Percentiles rank a stretch among this genome's conserved stretches.
Conservation (phyloP, 2,888 invertebrate species). For the Bugula neritina region DNA sequence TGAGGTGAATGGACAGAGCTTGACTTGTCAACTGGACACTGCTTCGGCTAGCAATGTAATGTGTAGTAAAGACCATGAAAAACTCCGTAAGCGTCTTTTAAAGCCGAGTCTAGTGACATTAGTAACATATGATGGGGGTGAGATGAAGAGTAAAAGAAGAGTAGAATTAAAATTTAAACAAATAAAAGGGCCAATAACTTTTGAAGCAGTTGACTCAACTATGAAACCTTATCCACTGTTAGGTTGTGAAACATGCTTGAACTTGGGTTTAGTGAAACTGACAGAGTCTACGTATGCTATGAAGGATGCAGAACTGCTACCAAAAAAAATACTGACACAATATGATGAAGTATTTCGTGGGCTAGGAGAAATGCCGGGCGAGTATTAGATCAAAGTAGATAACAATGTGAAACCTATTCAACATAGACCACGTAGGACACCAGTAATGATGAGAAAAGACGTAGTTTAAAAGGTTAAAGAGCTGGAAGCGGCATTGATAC, state of each 20-base stretch:
- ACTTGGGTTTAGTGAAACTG: background rate
- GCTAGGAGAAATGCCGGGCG: background rate
- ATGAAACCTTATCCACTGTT: background rate
- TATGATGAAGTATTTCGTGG: conserved; percentile 19
- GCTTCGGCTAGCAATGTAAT: conserved; percentile 10
- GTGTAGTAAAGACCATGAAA: background rate
- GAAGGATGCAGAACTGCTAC: background rate
- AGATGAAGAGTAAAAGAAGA: conserved; percentile 13
- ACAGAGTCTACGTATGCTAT: background rate
- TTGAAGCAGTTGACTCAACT: background rate
- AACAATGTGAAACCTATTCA: background rate
- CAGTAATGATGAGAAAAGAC: conserved; percentile 3
- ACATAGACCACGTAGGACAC: background rate
- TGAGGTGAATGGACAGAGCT: background rate
- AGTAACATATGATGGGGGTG: background rate
- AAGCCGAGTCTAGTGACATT: background rate
- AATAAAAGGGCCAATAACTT: background rate
- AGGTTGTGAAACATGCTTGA: background rate
- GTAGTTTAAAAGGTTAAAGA: conserved; percentile 1
- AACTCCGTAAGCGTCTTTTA: background rate
- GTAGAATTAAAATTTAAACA: background rate
- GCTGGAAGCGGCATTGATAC: background rate
- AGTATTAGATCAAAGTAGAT: conserved; percentile 18
- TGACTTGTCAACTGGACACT: conserved; percentile 7
- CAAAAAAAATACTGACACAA: background rate